Conservation (phyloP, 2,888 invertebrate genomes). For the Cotesia congregata region DNA sequence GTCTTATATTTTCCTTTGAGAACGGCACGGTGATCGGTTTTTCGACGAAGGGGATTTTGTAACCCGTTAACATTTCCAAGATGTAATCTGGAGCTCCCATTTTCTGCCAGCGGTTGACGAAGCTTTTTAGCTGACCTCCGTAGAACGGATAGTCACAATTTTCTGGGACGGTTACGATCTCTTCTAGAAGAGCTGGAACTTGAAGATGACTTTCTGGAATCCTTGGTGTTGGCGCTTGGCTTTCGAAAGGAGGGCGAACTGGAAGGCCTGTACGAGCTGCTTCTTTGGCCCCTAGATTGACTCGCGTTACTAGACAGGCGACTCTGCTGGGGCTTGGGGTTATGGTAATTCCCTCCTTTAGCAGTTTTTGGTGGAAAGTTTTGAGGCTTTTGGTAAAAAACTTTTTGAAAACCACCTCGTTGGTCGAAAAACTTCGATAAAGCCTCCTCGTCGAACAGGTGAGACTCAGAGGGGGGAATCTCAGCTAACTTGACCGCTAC, state of each 20-base stretch:
- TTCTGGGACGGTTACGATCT: too few species aligned
- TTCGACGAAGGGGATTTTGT: neutral
- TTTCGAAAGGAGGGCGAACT: too few species aligned
- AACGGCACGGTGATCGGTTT: neutral
- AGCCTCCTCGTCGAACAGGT: constrained; percentile 33
- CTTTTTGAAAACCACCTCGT: neutral
- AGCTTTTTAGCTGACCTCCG: neutral
- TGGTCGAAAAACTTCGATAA: constrained; percentile 26
- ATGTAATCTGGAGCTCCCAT: neutral
- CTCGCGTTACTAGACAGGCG: too few species aligned
- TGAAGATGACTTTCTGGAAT: too few species aligned
- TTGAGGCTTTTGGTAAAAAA: neutral
- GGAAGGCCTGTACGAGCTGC: too few species aligned
- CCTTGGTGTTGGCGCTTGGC: too few species aligned
- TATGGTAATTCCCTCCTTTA: too few species aligned
- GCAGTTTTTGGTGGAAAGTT: too few species aligned
- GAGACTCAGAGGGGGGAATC: constrained; percentile 37
- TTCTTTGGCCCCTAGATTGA: too few species aligned
- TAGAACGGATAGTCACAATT: too few species aligned
- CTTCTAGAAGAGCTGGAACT: too few species aligned
- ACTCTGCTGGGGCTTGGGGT: too few species aligned
- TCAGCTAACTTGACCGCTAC: constrained; percentile 15
- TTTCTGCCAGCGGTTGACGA: neutral
- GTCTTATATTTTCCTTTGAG: neutral
- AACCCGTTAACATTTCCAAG: neutral